A percentile compares a stretch with the other conserved stretches of the same genome.
These are phyloP conservation scores for Geophilus truncorum DNA, from an alignment of 2,888 invertebrate genomes.

Conservation along the genomic window DNA sequence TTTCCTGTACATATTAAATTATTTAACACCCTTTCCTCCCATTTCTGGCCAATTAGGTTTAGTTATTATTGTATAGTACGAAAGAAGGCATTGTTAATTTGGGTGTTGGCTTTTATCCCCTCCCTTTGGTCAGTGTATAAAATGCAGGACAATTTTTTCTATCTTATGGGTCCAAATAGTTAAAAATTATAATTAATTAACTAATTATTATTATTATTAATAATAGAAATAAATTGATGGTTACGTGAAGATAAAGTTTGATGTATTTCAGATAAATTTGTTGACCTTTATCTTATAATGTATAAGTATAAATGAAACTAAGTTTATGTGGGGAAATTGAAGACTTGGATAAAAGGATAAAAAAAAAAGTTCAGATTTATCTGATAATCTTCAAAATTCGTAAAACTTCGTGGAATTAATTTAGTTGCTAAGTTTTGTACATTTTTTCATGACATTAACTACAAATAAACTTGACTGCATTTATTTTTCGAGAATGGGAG, in stretches of 20 bases:
- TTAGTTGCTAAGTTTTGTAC: slow-evolving; percentile 9
- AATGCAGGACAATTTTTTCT: slow-evolving; percentile 20
- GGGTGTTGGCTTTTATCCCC: not conserved
- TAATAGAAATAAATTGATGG: not conserved
- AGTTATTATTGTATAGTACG: slow-evolving; percentile 22
- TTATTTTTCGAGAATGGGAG: not conserved
- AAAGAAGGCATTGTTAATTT: not conserved
- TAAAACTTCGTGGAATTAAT: not conserved
- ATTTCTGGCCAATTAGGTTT: slow-evolving; percentile 12
- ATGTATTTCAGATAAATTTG: not conserved
- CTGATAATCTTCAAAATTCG: not conserved
- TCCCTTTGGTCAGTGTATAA: not conserved
- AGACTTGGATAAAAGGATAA: not conserved
- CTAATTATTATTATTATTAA: not conserved
- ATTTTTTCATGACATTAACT: slow-evolving; percentile 11
- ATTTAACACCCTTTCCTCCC: not conserved
- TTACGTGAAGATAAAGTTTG: not conserved
- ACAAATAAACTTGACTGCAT: slow-evolving; percentile 10
- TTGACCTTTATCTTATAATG: too few species aligned
- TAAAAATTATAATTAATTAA: not conserved
- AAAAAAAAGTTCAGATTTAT: not conserved
- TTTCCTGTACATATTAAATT: slow-evolving; percentile 19
- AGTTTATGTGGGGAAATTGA: too few species aligned
- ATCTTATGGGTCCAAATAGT: slow-evolving; percentile 6
- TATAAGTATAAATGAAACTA: not conserved